Evolutionary conservation across 2,888 invertebrate species (phyloP).

Genomic region (Corythucha ciliata): DNA sequence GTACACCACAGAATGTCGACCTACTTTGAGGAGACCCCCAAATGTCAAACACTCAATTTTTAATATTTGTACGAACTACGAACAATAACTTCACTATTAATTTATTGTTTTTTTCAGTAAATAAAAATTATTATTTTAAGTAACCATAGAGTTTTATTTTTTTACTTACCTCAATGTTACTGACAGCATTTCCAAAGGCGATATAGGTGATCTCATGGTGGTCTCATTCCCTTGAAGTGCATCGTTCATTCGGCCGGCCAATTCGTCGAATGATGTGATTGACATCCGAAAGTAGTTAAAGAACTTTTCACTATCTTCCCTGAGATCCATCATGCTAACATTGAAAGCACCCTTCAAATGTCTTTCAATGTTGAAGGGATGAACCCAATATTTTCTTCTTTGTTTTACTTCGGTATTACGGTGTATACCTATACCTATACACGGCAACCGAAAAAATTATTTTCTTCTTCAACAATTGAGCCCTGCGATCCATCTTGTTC

Average conservation of each 20-base stretch:
- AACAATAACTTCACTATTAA: background rate
- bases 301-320: slow-evolving; percentile 16
- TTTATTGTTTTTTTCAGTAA: background rate
- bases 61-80: too few relatives aligned
- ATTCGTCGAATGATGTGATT: slow-evolving; percentile 15
- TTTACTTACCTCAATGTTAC: slow-evolving; percentile 18
- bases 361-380: slow-evolving; percentile 14
- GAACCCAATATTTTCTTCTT: slow-evolving; percentile 12
- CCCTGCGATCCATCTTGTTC: too few relatives aligned
- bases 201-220: slow-evolving; percentile 2
- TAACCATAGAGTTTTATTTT: too few relatives aligned
- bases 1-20: too few relatives aligned
- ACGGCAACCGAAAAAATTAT: too few relatives aligned
- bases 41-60: too few relatives aligned
- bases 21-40: too few relatives aligned
- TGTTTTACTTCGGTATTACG: too few relatives aligned
- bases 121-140: slow-evolving; percentile 1
- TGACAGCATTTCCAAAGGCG: slow-evolving; percentile 13
- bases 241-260: slow-evolving; percentile 9
- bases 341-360: slow-evolving; percentile 16
- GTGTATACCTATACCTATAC: too few relatives aligned
- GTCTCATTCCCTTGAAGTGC: background rate
- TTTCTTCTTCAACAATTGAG: too few relatives aligned
- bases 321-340: slow-evolving; percentile 4
- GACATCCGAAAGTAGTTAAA: slow-evolving; percentile 22